Conservation (phyloP, 2,797 vertebrate genomes). For the Diceros bicornis region DNA sequence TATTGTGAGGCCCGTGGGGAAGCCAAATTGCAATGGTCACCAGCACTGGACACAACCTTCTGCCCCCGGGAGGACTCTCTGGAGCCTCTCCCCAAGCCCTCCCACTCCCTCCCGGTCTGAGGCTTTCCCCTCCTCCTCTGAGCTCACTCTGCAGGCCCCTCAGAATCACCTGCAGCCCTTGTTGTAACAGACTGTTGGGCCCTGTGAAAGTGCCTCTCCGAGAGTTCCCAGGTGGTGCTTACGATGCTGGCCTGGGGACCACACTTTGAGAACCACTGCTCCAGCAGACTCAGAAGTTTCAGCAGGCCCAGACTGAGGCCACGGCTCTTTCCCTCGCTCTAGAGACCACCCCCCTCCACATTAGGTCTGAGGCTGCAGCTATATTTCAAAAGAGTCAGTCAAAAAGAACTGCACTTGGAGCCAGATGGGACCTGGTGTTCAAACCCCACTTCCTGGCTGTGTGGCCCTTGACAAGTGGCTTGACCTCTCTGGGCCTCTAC, state of each 20-base stretch:
- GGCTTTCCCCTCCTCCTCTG: not conserved
- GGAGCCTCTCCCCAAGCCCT: not conserved
- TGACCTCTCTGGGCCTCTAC: not conserved
- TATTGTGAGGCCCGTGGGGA: not conserved
- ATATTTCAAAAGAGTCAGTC: not conserved
- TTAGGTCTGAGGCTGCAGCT: not conserved
- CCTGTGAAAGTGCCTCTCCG: not conserved
- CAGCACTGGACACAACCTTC: not conserved
- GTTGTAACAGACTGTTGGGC: not conserved
- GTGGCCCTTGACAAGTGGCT: too few relatives aligned
- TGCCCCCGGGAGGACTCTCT: fast-evolving
- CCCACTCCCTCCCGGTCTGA: not conserved
- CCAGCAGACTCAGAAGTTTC: fast-evolving
- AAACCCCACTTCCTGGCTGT: not conserved
- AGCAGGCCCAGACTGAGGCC: not conserved
- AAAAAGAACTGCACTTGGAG: not conserved
- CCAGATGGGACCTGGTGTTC: too few relatives aligned
- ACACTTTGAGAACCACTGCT: not conserved
- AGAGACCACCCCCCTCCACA: not conserved
- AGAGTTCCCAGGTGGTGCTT: not conserved
- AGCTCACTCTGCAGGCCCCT: not conserved
- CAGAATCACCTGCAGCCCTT: not conserved
- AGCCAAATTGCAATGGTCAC: not conserved
- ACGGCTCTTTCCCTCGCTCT: not conserved
- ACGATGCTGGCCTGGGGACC: not conserved